phyloP scores from a whole-genome alignment of 2,113 vertebrate genomes.

The Pollimyrus isidori region DNA sequence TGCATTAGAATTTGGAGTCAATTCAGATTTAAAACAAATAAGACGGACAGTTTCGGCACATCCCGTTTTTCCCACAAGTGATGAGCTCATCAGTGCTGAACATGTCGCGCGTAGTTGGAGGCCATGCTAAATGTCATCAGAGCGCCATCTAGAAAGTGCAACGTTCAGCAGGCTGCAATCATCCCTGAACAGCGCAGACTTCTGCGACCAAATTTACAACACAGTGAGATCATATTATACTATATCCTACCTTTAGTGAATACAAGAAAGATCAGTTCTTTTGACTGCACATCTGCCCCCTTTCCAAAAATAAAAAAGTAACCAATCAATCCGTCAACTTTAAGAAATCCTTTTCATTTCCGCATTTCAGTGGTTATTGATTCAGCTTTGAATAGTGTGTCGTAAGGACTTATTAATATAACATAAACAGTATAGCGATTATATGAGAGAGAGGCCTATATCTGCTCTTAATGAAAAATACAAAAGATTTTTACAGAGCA shows the following conservation, averaged over 20 bases:
- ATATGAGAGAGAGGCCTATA: neutral
- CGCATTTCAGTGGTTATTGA: neutral
- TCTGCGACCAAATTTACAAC: neutral
- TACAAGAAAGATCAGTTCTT: neutral
- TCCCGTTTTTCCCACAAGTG: neutral
- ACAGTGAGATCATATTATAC: neutral
- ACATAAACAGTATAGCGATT: neutral
- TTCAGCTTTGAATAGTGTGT: neutral
- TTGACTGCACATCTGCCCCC: neutral
- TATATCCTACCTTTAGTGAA: neutral
- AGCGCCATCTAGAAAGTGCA: conserved; percentile 22
- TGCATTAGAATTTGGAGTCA: neutral
- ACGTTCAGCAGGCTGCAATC: neutral
- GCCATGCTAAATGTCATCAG: neutral
- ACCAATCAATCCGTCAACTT: neutral
- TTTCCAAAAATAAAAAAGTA: neutral
- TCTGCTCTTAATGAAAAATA: neutral
- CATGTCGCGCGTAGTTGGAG: neutral
- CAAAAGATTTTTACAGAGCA: neutral
- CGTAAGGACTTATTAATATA: neutral
- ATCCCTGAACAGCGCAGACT: neutral
- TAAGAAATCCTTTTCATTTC: neutral
- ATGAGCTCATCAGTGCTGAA: neutral
- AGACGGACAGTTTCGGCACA: neutral
- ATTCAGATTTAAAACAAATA: neutral